Evolutionary conservation across 2,888 invertebrate species (phyloP).

Genomic region (Epinotia nisella): DNA sequence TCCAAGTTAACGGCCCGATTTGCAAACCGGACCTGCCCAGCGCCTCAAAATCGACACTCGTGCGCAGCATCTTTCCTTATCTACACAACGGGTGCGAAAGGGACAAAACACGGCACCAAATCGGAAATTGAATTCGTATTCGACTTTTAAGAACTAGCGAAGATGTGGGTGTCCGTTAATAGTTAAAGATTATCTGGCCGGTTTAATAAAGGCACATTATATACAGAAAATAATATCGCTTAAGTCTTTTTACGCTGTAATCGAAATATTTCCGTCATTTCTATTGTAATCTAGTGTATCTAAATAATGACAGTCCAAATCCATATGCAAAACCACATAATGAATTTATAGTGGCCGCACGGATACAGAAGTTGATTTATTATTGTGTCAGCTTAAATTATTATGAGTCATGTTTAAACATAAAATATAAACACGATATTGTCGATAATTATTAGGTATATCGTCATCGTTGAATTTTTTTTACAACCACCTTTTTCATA

Average conservation of each 20-base stretch:
- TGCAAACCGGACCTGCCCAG: conserved; percentile 40
- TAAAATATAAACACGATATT: background rate
- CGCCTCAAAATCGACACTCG: conserved; percentile 38
- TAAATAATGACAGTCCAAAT: conserved; percentile 20
- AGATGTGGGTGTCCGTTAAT: conserved; percentile 32
- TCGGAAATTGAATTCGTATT: conserved; percentile 27
- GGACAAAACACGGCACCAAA: conserved; percentile 32
- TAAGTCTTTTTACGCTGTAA: background rate
- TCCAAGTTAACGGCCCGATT: conserved; percentile 38
- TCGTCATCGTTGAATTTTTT: background rate
- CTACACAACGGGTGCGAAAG: conserved; percentile 16
- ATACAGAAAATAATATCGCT: background rate
- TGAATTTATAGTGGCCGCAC: background rate
- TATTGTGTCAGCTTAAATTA: background rate
- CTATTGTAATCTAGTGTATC: background rate
- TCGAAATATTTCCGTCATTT: background rate
- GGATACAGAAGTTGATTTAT: background rate
- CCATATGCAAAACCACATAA: conserved; percentile 12
- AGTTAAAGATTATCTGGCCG: background rate
- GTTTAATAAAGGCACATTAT: background rate
- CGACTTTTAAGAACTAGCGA: conserved; percentile 3
- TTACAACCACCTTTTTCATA: background rate
- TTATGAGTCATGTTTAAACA: conserved; percentile 5
- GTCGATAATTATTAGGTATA: background rate
- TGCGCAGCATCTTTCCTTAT: conserved; percentile 33